Evolutionary conservation across 1,140 invertebrate species (phyloP).

Genomic region (Zaprionus inermis): DNA sequence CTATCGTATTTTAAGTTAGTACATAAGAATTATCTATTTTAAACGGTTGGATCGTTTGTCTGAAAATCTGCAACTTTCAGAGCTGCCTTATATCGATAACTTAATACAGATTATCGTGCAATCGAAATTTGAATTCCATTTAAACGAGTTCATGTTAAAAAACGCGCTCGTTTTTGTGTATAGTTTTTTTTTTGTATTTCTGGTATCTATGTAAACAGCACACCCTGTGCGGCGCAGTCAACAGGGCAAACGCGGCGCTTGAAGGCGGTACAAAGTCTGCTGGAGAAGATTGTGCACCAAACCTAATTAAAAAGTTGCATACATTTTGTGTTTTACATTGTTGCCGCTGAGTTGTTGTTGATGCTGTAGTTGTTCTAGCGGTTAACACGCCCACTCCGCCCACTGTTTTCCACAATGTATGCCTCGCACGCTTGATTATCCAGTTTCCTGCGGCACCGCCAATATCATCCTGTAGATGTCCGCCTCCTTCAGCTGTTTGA

Average conservation of each 20-base stretch:
- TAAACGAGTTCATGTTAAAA: no score
- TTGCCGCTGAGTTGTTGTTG: constrained; percentile 14
- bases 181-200: no score
- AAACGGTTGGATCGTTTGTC: no score
- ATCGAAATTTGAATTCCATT: no score
- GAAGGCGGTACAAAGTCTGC: not conserved
- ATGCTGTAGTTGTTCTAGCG: constrained; percentile 12
- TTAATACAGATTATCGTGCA: no score
- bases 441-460: constrained; percentile 9
- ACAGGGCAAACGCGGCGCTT: not conserved
- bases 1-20: no score
- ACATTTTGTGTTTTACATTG: constrained; percentile 42
- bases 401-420: not conserved
- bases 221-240: not conserved
- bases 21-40: no score
- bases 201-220: not conserved
- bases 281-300: constrained; percentile 41
- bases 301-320: constrained; percentile 69
- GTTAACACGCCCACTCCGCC: not conserved
- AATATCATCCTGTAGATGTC: constrained; percentile 54
- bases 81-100: no score
- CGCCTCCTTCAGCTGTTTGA: constrained; percentile 34
- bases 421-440: not conserved
- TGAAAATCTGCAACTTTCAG: no score
- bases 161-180: no score